Percentiles rank a stretch among this genome's conserved stretches.
These are phyloP conservation scores for Neolamprologus brichardi DNA, from an alignment of 2,113 vertebrate genomes.

Conservation along the genomic window DNA sequence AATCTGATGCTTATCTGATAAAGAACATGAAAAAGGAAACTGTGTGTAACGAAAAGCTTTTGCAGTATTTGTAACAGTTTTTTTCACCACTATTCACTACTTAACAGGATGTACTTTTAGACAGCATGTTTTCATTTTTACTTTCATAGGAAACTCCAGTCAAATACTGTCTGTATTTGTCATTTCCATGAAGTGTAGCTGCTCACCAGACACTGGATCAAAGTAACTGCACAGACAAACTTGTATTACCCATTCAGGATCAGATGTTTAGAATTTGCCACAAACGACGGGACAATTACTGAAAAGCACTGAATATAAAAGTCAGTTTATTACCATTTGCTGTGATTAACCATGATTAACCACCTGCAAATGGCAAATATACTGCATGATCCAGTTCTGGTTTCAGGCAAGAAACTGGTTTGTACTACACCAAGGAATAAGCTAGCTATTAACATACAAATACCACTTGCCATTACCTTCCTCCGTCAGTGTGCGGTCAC, in stretches of 20 bases:
- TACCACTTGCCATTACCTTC: constrained; percentile 50
- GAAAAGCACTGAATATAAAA: not conserved
- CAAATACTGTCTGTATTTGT: constrained; percentile 23
- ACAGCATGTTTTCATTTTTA: not conserved
- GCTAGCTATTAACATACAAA: constrained; percentile 11
- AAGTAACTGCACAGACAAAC: not conserved
- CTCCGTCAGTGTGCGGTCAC: constrained; percentile 51
- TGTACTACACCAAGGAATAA: not conserved
- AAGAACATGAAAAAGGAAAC: not conserved
- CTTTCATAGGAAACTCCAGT: not conserved
- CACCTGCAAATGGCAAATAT: not conserved
- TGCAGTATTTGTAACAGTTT: not conserved
- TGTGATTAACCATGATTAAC: not conserved
- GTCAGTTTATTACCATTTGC: not conserved
- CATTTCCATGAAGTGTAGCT: constrained; percentile 17
- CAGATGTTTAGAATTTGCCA: not conserved
- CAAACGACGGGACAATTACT: not conserved
- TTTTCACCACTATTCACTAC: not conserved
- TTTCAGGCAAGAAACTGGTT: not conserved
- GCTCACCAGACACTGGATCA: not conserved
- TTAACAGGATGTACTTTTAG: not conserved
- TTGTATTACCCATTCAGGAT: not conserved
- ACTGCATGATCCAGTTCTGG: not conserved
- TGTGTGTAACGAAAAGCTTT: not conserved
- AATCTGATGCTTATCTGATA: fast-evolving